Conservation (phyloP, 2,888 invertebrate species). For the Drosophila mayaguana region DNA sequence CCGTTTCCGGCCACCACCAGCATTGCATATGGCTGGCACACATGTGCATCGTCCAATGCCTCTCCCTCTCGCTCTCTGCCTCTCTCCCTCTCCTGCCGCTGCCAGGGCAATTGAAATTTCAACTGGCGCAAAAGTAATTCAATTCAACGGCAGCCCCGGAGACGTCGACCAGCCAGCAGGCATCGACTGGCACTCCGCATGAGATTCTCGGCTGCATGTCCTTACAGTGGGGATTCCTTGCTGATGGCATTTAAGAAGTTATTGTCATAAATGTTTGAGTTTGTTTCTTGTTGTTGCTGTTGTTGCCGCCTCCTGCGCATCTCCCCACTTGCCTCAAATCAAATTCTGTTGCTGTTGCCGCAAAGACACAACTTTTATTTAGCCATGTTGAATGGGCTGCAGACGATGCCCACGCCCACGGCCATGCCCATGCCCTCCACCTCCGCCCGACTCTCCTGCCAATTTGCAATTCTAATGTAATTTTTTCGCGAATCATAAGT, state of each 20-base stretch:
- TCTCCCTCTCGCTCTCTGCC: neutral
- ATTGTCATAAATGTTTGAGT: conserved; percentile 82
- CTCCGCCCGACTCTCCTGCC: conserved; percentile 35
- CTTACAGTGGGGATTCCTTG: conserved; percentile 47
- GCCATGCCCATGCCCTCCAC: neutral
- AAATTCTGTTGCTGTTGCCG: conserved; percentile 53
- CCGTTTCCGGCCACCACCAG: conserved; percentile 72
- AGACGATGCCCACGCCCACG: conserved; percentile 15
- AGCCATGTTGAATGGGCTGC: conserved; percentile 64
- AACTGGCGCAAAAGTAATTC: conserved; percentile 81
- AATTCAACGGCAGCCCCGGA: conserved; percentile 78
- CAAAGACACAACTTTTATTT: conserved; percentile 77
- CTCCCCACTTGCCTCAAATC: conserved; percentile 37
- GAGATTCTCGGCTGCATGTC: conserved; percentile 47
- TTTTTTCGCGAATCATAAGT: conserved; percentile 83
- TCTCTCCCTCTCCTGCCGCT: neutral
- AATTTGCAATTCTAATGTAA: conserved; percentile 84
- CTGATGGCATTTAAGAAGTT: conserved; percentile 75
- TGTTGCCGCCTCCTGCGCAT: neutral
- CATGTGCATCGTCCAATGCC: conserved; percentile 56
- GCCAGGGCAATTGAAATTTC: conserved; percentile 76
- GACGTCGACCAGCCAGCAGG: conserved; percentile 58
- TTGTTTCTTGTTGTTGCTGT: conserved; percentile 54
- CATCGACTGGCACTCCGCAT: conserved; percentile 15
- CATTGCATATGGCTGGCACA: conserved; percentile 68